A percentile compares a stretch with the other conserved stretches of the same genome.
Conservation (phyloP, 2,888 invertebrate genomes). For the Lycophotia porphyrea region DNA sequence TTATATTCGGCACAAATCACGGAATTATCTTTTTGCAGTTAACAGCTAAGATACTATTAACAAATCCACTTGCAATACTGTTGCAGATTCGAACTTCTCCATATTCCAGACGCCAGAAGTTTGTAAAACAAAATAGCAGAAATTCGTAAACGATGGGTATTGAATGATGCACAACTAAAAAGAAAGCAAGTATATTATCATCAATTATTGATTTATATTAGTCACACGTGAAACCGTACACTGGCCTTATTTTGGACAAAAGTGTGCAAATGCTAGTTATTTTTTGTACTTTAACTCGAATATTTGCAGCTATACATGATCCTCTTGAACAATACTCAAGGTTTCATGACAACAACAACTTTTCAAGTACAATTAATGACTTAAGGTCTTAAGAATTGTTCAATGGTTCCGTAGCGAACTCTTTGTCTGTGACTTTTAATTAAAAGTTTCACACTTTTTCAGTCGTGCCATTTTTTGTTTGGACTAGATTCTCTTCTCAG, state of each 20-base stretch:
- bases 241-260: constrained; percentile 45
- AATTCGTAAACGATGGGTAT: constrained; percentile 22
- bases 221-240: constrained; percentile 40
- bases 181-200: constrained; percentile 44
- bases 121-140: constrained; percentile 3
- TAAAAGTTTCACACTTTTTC: constrained; percentile 19
- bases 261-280: constrained; percentile 10
- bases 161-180: constrained; percentile 10
- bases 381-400: constrained; percentile 11
- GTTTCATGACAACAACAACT: constrained; percentile 19
- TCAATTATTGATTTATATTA: constrained; percentile 44
- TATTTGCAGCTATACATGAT: constrained; percentile 26
- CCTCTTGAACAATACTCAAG: constrained; percentile 26
- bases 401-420: constrained; percentile 4
- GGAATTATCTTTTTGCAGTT: constrained; percentile 1
- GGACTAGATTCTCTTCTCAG: constrained; percentile 17
- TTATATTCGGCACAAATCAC: background rate
- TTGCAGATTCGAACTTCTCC: background rate
- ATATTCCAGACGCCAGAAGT: background rate
- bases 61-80: background rate
- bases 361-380: constrained; percentile 22
- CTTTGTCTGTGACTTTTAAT: constrained; percentile 16
- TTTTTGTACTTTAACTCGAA: constrained; percentile 15
- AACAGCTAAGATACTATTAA: constrained; percentile 3
- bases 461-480: constrained; percentile 1